Base-by-base conservation (phyloP, 2,888 invertebrate species). In the Pseudococcus viburni region DNA sequence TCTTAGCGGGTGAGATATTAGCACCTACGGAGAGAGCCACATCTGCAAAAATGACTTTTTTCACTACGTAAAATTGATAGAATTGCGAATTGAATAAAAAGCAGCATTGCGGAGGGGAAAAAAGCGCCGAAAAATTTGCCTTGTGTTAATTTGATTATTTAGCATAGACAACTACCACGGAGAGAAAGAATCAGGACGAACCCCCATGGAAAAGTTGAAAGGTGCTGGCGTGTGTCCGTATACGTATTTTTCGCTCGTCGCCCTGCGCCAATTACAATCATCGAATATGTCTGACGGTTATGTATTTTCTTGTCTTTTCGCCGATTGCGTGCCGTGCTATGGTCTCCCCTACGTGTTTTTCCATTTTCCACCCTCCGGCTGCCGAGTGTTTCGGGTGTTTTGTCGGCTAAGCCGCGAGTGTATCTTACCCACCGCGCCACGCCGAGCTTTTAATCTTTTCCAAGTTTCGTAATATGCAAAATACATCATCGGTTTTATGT, bases 401-500 rank as follows among this genome's bases (percentile, higher is more conserved):
- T 33, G 26, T 33, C 26, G 48, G 48, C 48, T 51, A 15, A 51
- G 12, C 48, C 15, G 48, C 59, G 42, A 42, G 59, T 22, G 22
- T 64, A 11, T 64, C 19, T 64, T 6, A 22, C 64, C 9, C 22
- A 3, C 22, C 22, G 2, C 22, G 22, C 64, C 12, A 22, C 11
- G 22, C 22, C 22, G 64, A 3, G 64, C 7, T 59, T 64, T 64
- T 64, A 19, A 64, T 64, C 22, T 64, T 64, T 22, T 64, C 11
- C 19, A 64, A 55, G 42, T 42, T 33, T 42, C 42, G 42, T 51
- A 59, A 59, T 64, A 64, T 64, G 64, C 64, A 22, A 64, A 64
- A 64, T 64, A 64, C 64, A 64, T 64, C 64, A 64, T 64, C 64
- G 64, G 64, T 22, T 64, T 22, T 64, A 11, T 64, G 22, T 64